Percentiles rank a stretch among this genome's conserved stretches.
Evolutionary conservation across 2,797 vertebrate genomes (phyloP).

Genomic region (Petrocephalus schoutedeni): DNA sequence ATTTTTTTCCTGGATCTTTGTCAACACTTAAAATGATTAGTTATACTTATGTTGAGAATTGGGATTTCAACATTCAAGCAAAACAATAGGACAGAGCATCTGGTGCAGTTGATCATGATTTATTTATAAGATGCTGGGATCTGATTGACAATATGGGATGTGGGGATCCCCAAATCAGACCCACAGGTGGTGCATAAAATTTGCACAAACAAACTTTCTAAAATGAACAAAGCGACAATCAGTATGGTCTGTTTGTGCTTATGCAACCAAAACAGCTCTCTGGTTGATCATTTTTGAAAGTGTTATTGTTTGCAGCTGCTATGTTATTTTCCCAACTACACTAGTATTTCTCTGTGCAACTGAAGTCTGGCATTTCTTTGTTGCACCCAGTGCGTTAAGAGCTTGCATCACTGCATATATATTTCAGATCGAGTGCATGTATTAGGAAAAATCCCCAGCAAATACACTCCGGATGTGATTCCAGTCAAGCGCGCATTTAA

Average conservation of each 20-base stretch:
- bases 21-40: constrained; percentile 49
- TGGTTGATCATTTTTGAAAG: constrained; percentile 17
- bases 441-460: constrained; percentile 49
- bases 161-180: constrained; percentile 36
- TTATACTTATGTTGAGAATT: not conserved
- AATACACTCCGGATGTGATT: constrained; percentile 30
- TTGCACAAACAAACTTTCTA: constrained; percentile 24
- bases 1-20: constrained; percentile 16
- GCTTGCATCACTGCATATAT: constrained; percentile 21
- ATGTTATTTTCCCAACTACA: not conserved
- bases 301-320: constrained; percentile 9
- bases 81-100: constrained; percentile 33
- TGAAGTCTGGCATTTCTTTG: constrained; percentile 38
- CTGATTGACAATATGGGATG: constrained; percentile 53
- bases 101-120: constrained; percentile 46
- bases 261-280: constrained; percentile 2
- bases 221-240: constrained; percentile 22
- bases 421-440: constrained; percentile 53
- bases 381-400: constrained; percentile 33
- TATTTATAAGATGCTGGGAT: constrained; percentile 51
- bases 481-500: constrained; percentile 41
- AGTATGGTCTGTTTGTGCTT: constrained; percentile 26
- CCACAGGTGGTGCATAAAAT: constrained; percentile 34
- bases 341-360: constrained; percentile 13
- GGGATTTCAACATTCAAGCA: constrained; percentile 21